Evolutionary conservation across 2,888 invertebrate genomes (phyloP), one percentile per base, ranked within the genome.

Genomic region (Diplazon laetatorius): DNA sequence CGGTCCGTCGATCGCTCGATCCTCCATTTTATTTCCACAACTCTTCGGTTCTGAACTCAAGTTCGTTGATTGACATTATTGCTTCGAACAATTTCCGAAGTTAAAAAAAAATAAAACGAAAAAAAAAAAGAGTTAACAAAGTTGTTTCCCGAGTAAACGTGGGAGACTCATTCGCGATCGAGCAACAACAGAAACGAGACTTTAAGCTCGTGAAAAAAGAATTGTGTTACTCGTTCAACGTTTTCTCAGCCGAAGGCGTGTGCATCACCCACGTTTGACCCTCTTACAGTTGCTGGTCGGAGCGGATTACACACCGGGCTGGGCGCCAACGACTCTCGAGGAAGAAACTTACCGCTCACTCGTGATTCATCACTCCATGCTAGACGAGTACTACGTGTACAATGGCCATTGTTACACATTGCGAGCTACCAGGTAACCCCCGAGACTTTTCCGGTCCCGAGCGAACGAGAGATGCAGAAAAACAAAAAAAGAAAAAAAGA

Each of bases 201-300:
- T 50, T 14, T 37, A 14, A 14, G 20, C 6, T 35, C 35, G 10
- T 35, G 1, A 2, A 48, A 20, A 8, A 35, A 16, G n/a, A n/a
- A n/a, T n/a, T n/a, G 5, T 18, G 48, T 55, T 55, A 12, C 16
- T 35, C 5, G 8, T 35, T 57, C 10, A n/a, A n/a, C 39, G 22
- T 62, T 71, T 55, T 55, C 9, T 30, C 9, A 16, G 30, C 2
- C 30, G 55, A 30, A n/a, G n/a, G n/a, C 35, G 4, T 30, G 30
- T n/a, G n/a, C n/a, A 35, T 22, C 50, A 9, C 52, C 52, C n/a
- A 22, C 48, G 50, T 52, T 22, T 72, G 55, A 42, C 42, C 39
- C 30, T 75, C 55, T 81, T 83, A n/a, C 80, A 90, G 89, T 82
- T 89, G 63, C 72, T 90, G 71, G 85, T 87, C 18, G 89, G 89